These are phyloP conservation scores for Tenualosa thibaudeaui DNA, from an alignment of 2,797 vertebrate genomes.

Conservation along the genomic window DNA sequence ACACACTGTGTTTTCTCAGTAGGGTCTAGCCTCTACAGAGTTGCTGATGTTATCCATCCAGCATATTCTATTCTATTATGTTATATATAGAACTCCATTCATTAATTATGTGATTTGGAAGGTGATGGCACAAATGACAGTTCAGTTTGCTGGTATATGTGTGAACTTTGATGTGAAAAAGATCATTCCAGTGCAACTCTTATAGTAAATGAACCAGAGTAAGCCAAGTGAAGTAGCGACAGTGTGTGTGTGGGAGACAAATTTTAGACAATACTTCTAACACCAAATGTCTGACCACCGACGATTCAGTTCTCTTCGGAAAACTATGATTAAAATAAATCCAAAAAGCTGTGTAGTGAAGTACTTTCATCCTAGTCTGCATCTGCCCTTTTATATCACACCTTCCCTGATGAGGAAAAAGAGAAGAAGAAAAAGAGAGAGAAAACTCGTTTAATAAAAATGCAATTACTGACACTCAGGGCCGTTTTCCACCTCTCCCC, in stretches of 20 bases:
- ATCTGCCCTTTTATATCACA: background rate
- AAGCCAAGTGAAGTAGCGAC: background rate
- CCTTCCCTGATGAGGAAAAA: background rate
- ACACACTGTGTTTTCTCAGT: background rate
- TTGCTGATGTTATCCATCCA: background rate
- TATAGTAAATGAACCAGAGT: background rate
- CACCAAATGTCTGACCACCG: background rate
- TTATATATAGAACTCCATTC: background rate
- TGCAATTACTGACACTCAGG: background rate
- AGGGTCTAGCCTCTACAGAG: background rate
- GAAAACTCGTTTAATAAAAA: background rate
- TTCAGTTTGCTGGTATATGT: background rate
- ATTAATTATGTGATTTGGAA: background rate
- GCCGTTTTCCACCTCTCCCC: background rate
- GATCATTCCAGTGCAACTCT: background rate
- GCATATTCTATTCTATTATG: too few species aligned
- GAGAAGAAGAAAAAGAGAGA: background rate
- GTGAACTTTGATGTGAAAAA: background rate
- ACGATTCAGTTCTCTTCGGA: background rate
- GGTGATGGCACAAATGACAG: background rate
- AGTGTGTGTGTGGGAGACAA: background rate
- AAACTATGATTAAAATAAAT: background rate
- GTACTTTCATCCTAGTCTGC: background rate
- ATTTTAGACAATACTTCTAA: background rate
- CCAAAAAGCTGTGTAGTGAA: background rate